Conservation (phyloP, 2,888 invertebrate species). For the Sesia bembeciformis region DNA sequence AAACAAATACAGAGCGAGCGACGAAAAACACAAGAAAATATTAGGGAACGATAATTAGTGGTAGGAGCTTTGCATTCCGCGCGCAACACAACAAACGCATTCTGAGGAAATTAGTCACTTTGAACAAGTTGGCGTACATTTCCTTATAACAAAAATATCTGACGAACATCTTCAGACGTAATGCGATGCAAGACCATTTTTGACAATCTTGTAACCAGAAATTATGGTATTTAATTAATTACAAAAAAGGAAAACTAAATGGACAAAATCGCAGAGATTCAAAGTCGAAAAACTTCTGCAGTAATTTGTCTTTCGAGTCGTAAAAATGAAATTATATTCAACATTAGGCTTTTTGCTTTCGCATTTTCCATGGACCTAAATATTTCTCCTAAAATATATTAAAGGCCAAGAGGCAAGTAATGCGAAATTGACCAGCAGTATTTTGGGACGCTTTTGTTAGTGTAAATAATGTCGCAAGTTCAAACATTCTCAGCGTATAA, state of each 20-base stretch:
- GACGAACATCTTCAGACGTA: background rate
- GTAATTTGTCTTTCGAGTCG: too few species aligned
- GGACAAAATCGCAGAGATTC: background rate
- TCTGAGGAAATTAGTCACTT: constrained; percentile 23
- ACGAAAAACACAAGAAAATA: constrained; percentile 11
- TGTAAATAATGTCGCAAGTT: background rate
- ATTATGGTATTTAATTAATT: background rate
- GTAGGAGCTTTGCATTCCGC: constrained; percentile 1
- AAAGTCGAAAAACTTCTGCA: too few species aligned
- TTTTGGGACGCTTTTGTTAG: background rate
- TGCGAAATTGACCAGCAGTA: background rate
- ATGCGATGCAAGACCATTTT: background rate
- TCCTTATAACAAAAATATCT: constrained; percentile 9
- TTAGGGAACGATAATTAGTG: constrained; percentile 10
- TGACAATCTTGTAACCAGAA: background rate
- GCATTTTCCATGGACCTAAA: background rate
- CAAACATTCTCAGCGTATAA: constrained; percentile 2
- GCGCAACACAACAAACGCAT: constrained; percentile 12
- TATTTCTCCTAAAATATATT: background rate
- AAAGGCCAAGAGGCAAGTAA: background rate
- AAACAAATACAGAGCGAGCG: constrained; percentile 1
- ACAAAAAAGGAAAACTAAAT: background rate
- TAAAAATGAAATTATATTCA: too few species aligned
- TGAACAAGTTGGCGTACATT: constrained; percentile 12
- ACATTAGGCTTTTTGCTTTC: too few species aligned